These are phyloP conservation scores for Parelbella ahira DNA, from an alignment of 2,888 invertebrate genomes.

Conservation along the genomic window DNA sequence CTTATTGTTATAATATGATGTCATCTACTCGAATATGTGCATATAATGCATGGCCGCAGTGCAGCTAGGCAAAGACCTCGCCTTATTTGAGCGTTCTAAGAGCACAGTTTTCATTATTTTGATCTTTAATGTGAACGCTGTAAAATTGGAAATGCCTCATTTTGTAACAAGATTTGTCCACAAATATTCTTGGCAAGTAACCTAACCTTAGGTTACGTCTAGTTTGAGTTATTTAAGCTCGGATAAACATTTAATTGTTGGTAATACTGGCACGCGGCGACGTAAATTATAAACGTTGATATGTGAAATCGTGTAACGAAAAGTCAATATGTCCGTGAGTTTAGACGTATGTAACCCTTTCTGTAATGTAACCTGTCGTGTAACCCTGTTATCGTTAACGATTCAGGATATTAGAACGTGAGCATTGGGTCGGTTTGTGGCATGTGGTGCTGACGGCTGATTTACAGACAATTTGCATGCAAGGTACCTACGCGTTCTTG, in stretches of 20 bases:
- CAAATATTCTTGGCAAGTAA: conserved; percentile 3
- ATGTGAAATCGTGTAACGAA: background rate
- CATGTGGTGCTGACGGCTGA: conserved; percentile 37
- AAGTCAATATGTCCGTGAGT: conserved; percentile 1
- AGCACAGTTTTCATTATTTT: too few relatives aligned
- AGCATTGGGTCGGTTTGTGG: conserved; percentile 39
- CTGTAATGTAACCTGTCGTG: too few relatives aligned
- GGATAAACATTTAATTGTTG: conserved; percentile 36
- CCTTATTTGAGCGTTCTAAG: conserved; percentile 7
- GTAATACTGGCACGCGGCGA: conserved; percentile 2
- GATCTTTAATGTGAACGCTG: background rate
- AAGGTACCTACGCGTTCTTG: conserved; percentile 52
- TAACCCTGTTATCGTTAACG: conserved; percentile 34
- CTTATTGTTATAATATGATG: too few relatives aligned
- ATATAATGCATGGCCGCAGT: too few relatives aligned
- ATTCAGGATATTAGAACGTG: conserved; percentile 33
- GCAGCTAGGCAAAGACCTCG: background rate
- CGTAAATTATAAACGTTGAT: conserved; percentile 21
- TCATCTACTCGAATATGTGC: too few relatives aligned
- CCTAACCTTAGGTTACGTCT: conserved; percentile 48
- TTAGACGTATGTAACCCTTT: conserved; percentile 2
- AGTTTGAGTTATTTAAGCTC: conserved; percentile 37
- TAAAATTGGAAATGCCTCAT: conserved; percentile 8
- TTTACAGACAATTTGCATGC: conserved; percentile 49
- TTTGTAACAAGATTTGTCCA: background rate